Conservation (phyloP, 2,113 vertebrate species). For the Polypterus senegalus region DNA sequence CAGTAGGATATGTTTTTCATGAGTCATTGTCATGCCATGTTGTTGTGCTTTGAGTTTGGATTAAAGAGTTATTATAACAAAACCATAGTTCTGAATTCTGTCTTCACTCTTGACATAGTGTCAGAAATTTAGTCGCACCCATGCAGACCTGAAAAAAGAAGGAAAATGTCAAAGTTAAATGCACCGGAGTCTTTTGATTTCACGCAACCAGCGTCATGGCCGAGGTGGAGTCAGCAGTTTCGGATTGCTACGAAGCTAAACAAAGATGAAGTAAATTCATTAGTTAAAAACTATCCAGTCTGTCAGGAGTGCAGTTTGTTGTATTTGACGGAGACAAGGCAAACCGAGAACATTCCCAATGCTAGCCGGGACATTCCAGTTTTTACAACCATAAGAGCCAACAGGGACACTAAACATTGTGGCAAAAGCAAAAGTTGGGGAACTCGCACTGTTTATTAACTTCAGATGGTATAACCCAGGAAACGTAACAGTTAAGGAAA, state of each 20-base stretch:
- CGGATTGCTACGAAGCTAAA: slow-evolving; percentile 5
- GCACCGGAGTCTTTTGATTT: neutral
- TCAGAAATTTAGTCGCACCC: neutral
- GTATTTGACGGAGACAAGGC: too few species aligned
- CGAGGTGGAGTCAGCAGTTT: neutral
- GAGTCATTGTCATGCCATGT: too few species aligned
- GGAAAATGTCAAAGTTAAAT: slow-evolving; percentile 9
- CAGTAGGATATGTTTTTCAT: too few species aligned
- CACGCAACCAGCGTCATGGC: neutral
- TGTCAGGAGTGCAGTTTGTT: slow-evolving; percentile 1
- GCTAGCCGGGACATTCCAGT: slow-evolving; percentile 1
- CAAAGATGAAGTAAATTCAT: neutral
- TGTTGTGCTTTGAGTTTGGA: too few species aligned
- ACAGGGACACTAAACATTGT: too few species aligned
- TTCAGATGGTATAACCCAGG: too few species aligned
- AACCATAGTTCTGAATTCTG: too few species aligned
- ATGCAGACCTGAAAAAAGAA: slow-evolving; percentile 15
- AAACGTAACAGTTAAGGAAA: too few species aligned
- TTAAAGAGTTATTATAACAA: too few species aligned
- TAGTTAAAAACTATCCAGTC: slow-evolving; percentile 2
- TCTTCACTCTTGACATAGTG: neutral
- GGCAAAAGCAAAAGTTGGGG: too few species aligned
- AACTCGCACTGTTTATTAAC: too few species aligned
- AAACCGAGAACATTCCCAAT: too few species aligned
- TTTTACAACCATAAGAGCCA: slow-evolving; percentile 7